Conservation (phyloP, 2,888 invertebrate species). For the Drosophila glabriapex region DNA sequence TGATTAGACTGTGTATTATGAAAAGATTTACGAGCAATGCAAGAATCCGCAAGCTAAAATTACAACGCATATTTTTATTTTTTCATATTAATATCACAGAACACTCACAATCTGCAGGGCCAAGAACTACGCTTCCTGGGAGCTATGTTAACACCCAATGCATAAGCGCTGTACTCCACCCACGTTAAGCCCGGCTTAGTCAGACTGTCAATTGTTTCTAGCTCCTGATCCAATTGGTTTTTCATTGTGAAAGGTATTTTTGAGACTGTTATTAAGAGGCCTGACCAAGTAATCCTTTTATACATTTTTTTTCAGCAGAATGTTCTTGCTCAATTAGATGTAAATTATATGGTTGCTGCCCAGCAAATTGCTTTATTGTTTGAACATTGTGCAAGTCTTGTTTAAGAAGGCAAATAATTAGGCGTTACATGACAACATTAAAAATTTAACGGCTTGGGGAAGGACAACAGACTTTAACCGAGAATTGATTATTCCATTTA, state of each 20-base stretch:
- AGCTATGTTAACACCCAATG: constrained; percentile 62
- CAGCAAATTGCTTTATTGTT: constrained; percentile 59
- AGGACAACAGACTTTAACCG: neutral
- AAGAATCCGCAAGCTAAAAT: constrained; percentile 39
- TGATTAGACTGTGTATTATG: constrained; percentile 57
- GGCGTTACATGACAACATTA: constrained; percentile 61
- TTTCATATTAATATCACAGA: neutral
- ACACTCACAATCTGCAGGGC: constrained; percentile 57
- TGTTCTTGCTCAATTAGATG: constrained; percentile 52
- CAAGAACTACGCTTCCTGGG: constrained; percentile 64
- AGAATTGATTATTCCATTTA: constrained; percentile 1
- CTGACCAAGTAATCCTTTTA: constrained; percentile 39
- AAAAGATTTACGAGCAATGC: constrained; percentile 48
- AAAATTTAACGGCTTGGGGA: constrained; percentile 45
- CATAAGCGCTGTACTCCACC: constrained; percentile 68
- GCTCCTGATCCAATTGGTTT: constrained; percentile 56
- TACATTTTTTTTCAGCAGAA: constrained; percentile 27
- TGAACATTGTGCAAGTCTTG: constrained; percentile 55
- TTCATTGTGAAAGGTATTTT: constrained; percentile 41
- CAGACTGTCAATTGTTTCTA: constrained; percentile 54
- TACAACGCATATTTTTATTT: neutral
- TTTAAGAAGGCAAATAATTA: constrained; percentile 32
- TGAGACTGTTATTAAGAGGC: constrained; percentile 37
- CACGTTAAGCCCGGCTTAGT: constrained; percentile 58
- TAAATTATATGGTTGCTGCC: constrained; percentile 64